phyloP scores from a whole-genome alignment of 2,888 invertebrate species.

The Drepana falcataria region DNA sequence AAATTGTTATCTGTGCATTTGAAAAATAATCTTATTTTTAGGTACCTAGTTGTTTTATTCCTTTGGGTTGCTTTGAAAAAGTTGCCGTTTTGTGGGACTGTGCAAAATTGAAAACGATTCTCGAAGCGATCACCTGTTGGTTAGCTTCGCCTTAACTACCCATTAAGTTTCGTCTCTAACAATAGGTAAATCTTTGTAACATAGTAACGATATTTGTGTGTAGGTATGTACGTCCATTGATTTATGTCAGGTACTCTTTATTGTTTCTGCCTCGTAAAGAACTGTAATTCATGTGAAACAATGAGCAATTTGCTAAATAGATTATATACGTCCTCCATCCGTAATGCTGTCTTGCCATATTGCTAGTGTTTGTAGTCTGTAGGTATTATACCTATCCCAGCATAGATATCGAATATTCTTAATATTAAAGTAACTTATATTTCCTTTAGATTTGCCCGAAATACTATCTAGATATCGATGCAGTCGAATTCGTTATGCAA shows the following conservation, averaged over 20 bases:
- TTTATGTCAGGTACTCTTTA: conserved; percentile 68
- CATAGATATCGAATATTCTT: conserved; percentile 22
- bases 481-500: not conserved
- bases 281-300: conserved; percentile 70
- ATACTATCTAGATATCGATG: not conserved
- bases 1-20: conserved; percentile 59
- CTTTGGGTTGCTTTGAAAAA: conserved; percentile 38
- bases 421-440: conserved; percentile 9
- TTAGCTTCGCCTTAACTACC: conserved; percentile 35
- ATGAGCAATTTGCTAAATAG: conserved; percentile 76
- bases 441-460: conserved; percentile 1
- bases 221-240: conserved; percentile 62
- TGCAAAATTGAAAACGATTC: conserved; percentile 44
- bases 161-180: conserved; percentile 53
- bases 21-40: conserved; percentile 19
- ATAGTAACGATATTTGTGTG: conserved; percentile 52
- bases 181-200: conserved; percentile 55
- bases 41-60: conserved; percentile 28
- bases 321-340: conserved; percentile 74
- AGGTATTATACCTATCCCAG: conserved; percentile 54
- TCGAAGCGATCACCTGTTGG: conserved; percentile 23
- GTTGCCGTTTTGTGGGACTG: conserved; percentile 46
- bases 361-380: conserved; percentile 66
- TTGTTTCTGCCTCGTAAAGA: conserved; percentile 73
- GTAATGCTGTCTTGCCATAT: conserved; percentile 77